These are phyloP conservation scores for Tribolium castaneum DNA, from an alignment of 1,140 invertebrate genomes.

Conservation along the genomic window DNA sequence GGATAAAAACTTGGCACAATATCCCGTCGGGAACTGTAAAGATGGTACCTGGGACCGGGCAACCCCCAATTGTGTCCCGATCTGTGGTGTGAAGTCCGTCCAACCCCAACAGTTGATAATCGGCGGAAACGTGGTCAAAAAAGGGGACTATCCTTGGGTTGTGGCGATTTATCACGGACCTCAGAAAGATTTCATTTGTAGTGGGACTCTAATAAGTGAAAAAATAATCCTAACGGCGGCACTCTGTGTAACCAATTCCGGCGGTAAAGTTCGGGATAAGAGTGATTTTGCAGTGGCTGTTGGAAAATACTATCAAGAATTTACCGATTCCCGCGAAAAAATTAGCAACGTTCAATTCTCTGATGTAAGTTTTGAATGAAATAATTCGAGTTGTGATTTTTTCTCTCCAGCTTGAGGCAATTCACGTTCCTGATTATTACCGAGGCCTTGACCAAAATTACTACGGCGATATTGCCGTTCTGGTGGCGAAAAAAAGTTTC, in stretches of 20 bases:
- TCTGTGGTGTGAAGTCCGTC: background rate
- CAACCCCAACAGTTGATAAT: background rate
- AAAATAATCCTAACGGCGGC: background rate
- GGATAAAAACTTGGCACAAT: background rate
- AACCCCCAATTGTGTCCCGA: background rate
- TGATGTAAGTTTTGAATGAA: background rate
- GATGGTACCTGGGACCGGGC: background rate
- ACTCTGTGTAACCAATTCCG: background rate
- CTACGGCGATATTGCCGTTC: conserved; percentile 16
- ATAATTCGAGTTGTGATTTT: background rate
- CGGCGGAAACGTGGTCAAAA: background rate
- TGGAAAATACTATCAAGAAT: background rate
- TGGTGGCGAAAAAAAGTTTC: background rate
- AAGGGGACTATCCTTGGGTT: conserved; percentile 3
- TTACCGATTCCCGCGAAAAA: background rate
- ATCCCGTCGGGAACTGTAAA: background rate
- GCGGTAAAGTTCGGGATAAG: background rate
- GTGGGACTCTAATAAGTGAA: background rate
- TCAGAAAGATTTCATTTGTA: background rate
- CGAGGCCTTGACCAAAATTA: background rate
- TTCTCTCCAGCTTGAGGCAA: background rate
- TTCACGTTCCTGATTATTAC: background rate
- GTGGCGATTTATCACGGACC: background rate
- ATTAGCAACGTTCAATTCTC: background rate
- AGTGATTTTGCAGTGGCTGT: background rate